These are phyloP conservation scores for Holacanthus passer DNA, from an alignment of 2,113 vertebrate species.

Conservation along the genomic window DNA sequence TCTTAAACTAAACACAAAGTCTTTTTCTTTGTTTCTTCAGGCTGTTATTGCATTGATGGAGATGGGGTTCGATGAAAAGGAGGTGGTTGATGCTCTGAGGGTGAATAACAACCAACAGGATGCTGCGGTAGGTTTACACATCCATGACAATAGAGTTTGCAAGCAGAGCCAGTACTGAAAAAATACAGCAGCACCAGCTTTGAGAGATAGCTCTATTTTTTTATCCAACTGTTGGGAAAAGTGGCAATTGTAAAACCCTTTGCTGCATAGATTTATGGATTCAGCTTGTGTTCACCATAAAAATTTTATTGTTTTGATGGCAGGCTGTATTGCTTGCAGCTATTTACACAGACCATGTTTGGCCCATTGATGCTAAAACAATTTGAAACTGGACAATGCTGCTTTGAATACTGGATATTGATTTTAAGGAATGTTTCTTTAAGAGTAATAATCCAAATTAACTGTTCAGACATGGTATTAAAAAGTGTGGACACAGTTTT, in stretches of 20 bases:
- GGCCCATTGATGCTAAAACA: not conserved
- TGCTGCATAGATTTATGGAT: not conserved
- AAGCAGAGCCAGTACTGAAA: not conserved
- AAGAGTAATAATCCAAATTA: not conserved
- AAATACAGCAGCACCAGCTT: not conserved
- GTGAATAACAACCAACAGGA: conserved; percentile 99
- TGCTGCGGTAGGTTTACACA: conserved; percentile 89
- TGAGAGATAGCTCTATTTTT: not conserved
- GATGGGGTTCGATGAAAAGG: conserved; percentile 99
- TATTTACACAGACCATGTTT: not conserved
- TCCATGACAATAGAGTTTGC: not conserved
- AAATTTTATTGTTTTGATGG: conserved; percentile 5
- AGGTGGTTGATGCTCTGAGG: conserved; percentile 93
- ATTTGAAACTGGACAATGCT: not conserved
- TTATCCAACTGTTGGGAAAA: not conserved
- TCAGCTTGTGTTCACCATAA: no score
- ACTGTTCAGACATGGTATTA: not conserved
- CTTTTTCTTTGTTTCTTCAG: conserved; percentile 72
- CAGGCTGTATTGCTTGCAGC: not conserved
- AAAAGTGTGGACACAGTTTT: not conserved
- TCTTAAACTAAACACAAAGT: not conserved
- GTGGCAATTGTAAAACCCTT: not conserved
- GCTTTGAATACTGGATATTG: no score
- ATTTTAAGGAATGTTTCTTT: not conserved
- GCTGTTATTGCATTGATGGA: conserved; percentile 97